Conservation (phyloP, 2,888 invertebrate genomes). For the Amiota mariae region DNA sequence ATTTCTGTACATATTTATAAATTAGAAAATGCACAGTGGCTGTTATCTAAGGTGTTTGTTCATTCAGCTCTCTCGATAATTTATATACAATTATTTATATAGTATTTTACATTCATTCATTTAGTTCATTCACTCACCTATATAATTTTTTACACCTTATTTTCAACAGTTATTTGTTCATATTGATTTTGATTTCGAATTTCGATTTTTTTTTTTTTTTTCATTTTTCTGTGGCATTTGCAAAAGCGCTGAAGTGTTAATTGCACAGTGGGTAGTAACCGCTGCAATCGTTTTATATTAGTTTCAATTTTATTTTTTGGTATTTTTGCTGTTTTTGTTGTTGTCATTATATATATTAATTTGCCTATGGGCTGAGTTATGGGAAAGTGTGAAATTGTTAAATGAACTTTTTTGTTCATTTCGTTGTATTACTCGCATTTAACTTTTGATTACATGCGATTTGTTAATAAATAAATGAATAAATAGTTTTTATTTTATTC, state of each 20-base stretch:
- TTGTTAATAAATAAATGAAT: constrained; percentile 22
- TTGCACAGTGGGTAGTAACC: constrained; percentile 64
- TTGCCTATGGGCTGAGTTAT: constrained; percentile 38
- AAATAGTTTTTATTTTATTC: not conserved
- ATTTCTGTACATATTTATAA: constrained; percentile 15
- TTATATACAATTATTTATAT: too few species aligned
- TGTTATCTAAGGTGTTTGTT: not conserved
- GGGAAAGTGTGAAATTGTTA: constrained; percentile 66
- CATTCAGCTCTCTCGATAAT: too few species aligned
- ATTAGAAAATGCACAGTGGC: constrained; percentile 27
- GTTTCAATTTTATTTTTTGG: not conserved
- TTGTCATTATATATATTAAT: not conserved
- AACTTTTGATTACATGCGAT: constrained; percentile 20
- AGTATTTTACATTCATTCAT: too few species aligned
- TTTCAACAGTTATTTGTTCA: too few species aligned
- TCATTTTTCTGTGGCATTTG: not conserved
- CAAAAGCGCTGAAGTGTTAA: constrained; percentile 60
- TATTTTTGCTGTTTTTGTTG: too few species aligned
- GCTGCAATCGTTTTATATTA: not conserved
- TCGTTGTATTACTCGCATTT: not conserved
- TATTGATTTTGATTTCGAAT: not conserved
- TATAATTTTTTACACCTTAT: constrained; percentile 5
- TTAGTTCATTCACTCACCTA: not conserved
- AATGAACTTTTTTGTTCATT: constrained; percentile 42
- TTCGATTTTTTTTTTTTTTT: not conserved